Evolutionary conservation across 2,797 vertebrate genomes (phyloP), one percentile per base, ranked within the genome.

Genomic region (Gadopsis marmoratus): DNA sequence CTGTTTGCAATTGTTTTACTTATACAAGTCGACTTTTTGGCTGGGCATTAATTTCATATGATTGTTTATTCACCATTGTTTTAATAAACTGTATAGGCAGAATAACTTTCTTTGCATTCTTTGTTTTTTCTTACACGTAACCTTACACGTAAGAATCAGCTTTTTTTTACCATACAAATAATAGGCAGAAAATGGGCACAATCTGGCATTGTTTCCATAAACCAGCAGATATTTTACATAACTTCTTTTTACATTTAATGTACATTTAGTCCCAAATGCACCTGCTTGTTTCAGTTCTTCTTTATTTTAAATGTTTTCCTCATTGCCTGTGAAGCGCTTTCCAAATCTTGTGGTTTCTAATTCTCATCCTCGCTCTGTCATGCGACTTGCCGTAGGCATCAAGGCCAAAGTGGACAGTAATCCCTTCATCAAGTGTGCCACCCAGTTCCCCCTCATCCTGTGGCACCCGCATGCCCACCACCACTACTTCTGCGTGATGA

Each of bases 391-490:
- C 69, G 0, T 87, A 99, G 98, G 95, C 1, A 66, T 95, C 53
- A 95, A 95, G 0, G 95, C 95, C 17, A 98, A 97, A 84, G 91
- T 92, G 0, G 91, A 96, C 59, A 93, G 60, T 0, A 7, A 91
- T 0, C 96, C 96, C 0, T 95, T 97, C 37, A 86, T 99, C 84
- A 98, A 97, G 92, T 96, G 95, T 78, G 96, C 96, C 31, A 97
- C 96, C 0, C 90, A 94, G 91, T 99, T 96, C 89, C 97, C 97
- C 0, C 95, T 99, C 85, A 96, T 99, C 93, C 95, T 99, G 76
- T 99, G 97, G 97, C 98, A 99, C 69, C 98, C 98, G 0, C 98
- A 96, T 0, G 95, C 96, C 0, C 95, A 95, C 0, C 98, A 99
- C 89, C 95, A 97, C 78, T 97, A 97, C 92, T 99, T 99, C 94